Conservation (phyloP, 2,113 vertebrate genomes). For the Aldabrachelys gigantea region DNA sequence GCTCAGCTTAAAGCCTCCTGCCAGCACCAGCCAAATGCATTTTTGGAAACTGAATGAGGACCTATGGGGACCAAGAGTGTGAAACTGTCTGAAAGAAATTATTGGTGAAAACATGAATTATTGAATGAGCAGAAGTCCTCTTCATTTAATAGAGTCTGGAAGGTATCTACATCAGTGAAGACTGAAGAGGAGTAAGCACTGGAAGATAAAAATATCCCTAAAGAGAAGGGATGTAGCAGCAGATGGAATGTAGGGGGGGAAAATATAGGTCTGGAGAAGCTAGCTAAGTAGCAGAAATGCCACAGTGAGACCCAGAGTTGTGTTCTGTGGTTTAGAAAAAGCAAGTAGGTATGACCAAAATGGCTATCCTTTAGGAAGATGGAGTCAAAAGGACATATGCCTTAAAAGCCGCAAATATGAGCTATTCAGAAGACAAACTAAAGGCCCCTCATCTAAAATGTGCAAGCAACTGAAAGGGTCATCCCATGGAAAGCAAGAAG, state of each 20-base stretch:
- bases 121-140: not conserved
- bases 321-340: constrained; percentile 64
- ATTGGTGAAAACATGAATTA: not conserved
- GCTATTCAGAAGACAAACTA: constrained; percentile 59
- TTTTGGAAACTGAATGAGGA: not conserved
- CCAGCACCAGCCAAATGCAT: not conserved
- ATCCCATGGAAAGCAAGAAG: constrained; percentile 41
- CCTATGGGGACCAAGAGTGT: not conserved
- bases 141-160: constrained; percentile 6
- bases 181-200: not conserved
- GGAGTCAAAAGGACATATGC: constrained; percentile 62
- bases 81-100: not conserved
- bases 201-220: constrained; percentile 2
- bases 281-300: constrained; percentile 38
- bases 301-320: constrained; percentile 5
- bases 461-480: constrained; percentile 45
- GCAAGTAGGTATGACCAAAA: constrained; percentile 68
- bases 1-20: too few species aligned
- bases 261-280: not conserved
- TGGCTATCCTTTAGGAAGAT: constrained; percentile 56
- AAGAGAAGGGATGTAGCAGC: constrained; percentile 40
- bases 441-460: constrained; percentile 57
- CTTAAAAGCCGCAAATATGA: constrained; percentile 39
- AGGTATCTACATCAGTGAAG: not conserved
- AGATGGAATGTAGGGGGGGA: not conserved